Conservation (phyloP, 2,797 vertebrate genomes). For the Melanotaenia trifasciata region DNA sequence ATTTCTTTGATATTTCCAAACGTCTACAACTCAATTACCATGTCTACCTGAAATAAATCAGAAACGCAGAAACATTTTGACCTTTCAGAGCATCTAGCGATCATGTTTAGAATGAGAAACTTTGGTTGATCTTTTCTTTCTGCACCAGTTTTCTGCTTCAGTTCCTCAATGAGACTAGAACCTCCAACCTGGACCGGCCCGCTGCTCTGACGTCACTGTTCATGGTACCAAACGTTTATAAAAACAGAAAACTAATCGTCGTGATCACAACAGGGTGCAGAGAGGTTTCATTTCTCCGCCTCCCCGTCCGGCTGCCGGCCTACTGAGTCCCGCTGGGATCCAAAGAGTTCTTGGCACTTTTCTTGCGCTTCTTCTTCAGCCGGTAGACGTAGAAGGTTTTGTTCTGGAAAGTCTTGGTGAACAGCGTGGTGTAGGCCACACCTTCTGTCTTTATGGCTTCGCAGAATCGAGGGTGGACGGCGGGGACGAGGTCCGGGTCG, state of each 20-base stretch:
- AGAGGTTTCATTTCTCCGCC: constrained; percentile 6
- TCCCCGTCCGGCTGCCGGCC: not conserved
- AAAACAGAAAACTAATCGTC: constrained; percentile 56
- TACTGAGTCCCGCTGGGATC: constrained; percentile 48
- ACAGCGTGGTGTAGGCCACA: constrained; percentile 82
- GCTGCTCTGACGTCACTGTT: constrained; percentile 37
- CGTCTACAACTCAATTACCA: not conserved
- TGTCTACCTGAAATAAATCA: not conserved
- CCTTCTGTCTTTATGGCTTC: constrained; percentile 89
- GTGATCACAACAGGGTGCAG: constrained; percentile 49
- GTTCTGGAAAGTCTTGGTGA: constrained; percentile 92
- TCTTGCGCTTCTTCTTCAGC: constrained; percentile 83
- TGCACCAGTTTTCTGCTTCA: constrained; percentile 6
- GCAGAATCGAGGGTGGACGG: constrained; percentile 91
- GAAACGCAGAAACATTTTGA: not conserved
- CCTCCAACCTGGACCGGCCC: constrained; percentile 20
- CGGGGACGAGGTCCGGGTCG: constrained; percentile 86
- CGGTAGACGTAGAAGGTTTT: constrained; percentile 96
- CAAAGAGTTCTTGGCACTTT: constrained; percentile 56
- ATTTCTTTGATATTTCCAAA: not conserved
- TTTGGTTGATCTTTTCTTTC: not conserved
- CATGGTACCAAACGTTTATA: constrained; percentile 29
- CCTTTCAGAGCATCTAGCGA: constrained; percentile 4
- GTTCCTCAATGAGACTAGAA: constrained; percentile 22
- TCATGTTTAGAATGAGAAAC: constrained; percentile 2